Conservation (phyloP, 2,113 vertebrate genomes). For the Callospermophilus lateralis region DNA sequence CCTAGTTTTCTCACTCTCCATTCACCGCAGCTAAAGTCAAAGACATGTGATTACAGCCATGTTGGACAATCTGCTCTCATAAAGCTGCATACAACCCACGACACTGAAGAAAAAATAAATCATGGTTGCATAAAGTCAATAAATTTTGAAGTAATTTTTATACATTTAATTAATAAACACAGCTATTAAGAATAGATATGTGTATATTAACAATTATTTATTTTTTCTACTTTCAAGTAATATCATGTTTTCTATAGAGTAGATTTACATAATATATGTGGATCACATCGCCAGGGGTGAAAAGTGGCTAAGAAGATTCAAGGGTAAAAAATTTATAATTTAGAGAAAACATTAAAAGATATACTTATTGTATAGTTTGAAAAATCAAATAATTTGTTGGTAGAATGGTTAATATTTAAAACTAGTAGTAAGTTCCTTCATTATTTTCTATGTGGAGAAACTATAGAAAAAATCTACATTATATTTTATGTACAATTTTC, state of each 20-base stretch:
- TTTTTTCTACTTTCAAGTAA: background rate
- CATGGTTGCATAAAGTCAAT: background rate
- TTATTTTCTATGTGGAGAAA: background rate
- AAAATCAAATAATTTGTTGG: background rate
- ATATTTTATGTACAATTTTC: background rate
- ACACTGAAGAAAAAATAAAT: background rate
- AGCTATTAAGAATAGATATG: background rate
- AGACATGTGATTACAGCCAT: background rate
- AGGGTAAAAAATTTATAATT: background rate
- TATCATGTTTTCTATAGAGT: background rate
- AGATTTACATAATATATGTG: background rate
- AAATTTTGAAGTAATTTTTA: background rate
- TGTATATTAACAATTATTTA: background rate
- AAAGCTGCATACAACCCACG: background rate
- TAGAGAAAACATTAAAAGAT: background rate
- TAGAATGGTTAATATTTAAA: background rate
- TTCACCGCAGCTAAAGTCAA: background rate
- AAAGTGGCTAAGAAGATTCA: background rate
- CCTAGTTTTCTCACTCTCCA: background rate
- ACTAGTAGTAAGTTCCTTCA: background rate
- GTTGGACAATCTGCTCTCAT: no score
- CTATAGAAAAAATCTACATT: background rate
- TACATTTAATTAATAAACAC: background rate
- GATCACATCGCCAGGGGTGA: background rate
- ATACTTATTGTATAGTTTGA: background rate